Evolutionary conservation across 2,888 invertebrate species (phyloP), one percentile per base, ranked within the genome.

Genomic region (Acleris cristana): DNA sequence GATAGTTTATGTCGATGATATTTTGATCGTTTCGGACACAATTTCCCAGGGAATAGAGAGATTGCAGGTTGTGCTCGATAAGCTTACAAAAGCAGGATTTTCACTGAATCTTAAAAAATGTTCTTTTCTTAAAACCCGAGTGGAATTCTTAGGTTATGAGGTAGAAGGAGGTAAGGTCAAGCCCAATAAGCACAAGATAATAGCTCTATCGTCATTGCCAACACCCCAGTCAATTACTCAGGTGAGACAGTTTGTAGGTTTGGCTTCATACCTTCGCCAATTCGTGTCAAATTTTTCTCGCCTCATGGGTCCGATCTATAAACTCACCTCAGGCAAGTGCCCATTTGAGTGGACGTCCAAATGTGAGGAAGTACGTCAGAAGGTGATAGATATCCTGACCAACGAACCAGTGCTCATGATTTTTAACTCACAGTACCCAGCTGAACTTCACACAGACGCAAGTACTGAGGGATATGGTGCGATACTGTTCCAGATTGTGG

Each of bases 151-250:
- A 19, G 56, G 56, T 10, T 56, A 14, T 34, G 64, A 57, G 16
- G 59, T 65, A 72, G 55, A 63, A 70, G 16, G 58, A 68, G 7
- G 71, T 62, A n/a, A 18, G 34, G 12, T 18, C 55, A n/a, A 40
- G 34, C 2, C 34, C n/a, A n/a, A n/a, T n/a, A n/a, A n/a, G n/a
- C n/a, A n/a, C n/a, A n/a, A n/a, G n/a, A n/a, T n/a, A n/a, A n/a
- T n/a, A n/a, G n/a, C n/a, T n/a, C n/a, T n/a, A n/a, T n/a, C n/a
- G n/a, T n/a, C n/a, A n/a, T n/a, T n/a, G n/a, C n/a, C n/a, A n/a
- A n/a, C 40, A 34, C 55, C 55, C 1, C 55, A 34, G 3, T 40
- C 55, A 10, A 18, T 55, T 1, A 55, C 55, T 3, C 55, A 45
- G 16, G 7, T 45, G 16, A 7, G 30, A 26, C 53, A 54, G 53